A percentile compares a stretch with the other conserved stretches of the same genome.
Evolutionary conservation across 2,888 invertebrate genomes (phyloP).

Genomic region (Neelides folsomi): DNA sequence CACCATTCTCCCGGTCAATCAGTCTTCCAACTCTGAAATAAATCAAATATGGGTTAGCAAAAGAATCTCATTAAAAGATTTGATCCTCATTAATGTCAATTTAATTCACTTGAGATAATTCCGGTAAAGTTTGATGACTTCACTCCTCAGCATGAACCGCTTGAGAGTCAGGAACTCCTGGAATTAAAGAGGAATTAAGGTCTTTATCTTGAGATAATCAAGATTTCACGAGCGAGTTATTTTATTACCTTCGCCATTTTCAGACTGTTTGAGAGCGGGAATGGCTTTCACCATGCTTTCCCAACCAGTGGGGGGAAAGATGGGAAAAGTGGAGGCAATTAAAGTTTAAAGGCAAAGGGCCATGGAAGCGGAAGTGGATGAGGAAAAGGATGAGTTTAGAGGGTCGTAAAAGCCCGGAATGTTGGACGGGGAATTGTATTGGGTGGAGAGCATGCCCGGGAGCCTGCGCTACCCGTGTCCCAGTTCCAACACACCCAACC

Average conservation of each 20-base stretch:
- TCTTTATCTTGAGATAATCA: no score
- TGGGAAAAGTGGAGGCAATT: no score
- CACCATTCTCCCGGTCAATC: slow-evolving; percentile 7
- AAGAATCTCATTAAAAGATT: not conserved
- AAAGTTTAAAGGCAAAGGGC: no score
- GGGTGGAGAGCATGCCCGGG: no score
- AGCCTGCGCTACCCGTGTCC: no score
- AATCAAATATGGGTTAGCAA: not conserved
- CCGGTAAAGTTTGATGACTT: slow-evolving; percentile 24
- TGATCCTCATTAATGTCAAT: not conserved
- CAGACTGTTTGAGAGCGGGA: not conserved
- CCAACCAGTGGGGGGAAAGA: no score
- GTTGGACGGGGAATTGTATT: no score
- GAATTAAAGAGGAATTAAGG: not conserved
- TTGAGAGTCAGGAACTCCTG: slow-evolving; percentile 19
- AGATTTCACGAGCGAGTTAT: no score
- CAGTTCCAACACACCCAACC: no score
- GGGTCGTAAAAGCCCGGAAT: no score
- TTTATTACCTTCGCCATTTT: not conserved
- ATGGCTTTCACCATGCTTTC: not conserved
- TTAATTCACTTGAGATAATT: slow-evolving; percentile 21
- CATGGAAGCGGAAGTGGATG: no score
- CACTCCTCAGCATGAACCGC: slow-evolving; percentile 23
- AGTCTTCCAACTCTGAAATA: slow-evolving; percentile 13
- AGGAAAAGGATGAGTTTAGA: no score